These are phyloP conservation scores for Sebastes paucispinis DNA, from an alignment of 2,797 vertebrate species.

Conservation along the genomic window DNA sequence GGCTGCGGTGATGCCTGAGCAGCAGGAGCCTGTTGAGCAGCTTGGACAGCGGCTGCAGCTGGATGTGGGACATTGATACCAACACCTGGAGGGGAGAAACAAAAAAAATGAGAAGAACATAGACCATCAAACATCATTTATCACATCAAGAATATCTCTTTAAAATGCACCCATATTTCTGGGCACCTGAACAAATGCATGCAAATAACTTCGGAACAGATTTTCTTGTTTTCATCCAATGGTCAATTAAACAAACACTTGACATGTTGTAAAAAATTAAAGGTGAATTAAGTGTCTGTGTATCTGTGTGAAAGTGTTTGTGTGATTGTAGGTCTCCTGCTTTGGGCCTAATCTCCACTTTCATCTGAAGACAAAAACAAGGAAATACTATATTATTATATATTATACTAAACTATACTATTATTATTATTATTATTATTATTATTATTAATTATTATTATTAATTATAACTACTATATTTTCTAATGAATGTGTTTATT, in stretches of 20 bases:
- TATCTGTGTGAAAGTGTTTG: not conserved
- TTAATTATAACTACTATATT: not conserved
- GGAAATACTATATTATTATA: not conserved
- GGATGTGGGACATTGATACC: conserved; percentile 66
- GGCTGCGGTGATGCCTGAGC: conserved; percentile 65
- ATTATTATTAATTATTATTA: no score
- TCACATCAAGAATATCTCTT: not conserved
- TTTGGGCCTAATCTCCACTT: not conserved
- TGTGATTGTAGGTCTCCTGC: not conserved
- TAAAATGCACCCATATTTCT: not conserved
- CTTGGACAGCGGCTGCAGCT: conserved; percentile 75
- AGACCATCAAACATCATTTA: not conserved
- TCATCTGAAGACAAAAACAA: not conserved
- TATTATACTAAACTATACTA: no score
- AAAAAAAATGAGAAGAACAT: not conserved
- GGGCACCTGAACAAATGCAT: not conserved
- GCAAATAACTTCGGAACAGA: not conserved
- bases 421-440: no score
- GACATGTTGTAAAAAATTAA: not conserved
- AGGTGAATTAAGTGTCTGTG: not conserved
- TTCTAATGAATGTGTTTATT: not conserved
- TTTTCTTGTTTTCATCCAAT: not conserved
- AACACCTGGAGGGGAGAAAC: conserved; percentile 38
- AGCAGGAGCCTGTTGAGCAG: conserved; percentile 76
- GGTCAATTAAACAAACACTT: not conserved